phyloP scores from a whole-genome alignment of 2,888 invertebrate genomes.

The Chelonus formosanus region DNA sequence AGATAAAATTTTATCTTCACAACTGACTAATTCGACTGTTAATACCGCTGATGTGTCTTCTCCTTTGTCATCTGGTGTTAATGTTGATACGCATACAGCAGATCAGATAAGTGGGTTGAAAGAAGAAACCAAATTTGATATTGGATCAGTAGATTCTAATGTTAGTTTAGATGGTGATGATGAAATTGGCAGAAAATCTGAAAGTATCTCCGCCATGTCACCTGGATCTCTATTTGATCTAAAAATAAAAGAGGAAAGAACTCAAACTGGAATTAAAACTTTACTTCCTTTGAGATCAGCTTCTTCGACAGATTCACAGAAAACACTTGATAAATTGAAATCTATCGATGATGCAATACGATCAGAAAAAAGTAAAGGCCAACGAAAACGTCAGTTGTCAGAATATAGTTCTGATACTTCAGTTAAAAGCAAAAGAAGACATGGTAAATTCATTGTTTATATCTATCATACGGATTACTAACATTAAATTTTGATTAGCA shows the following conservation, averaged over 20 bases:
- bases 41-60: slow-evolving; percentile 38
- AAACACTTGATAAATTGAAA: slow-evolving; percentile 51
- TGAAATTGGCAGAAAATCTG: slow-evolving; percentile 48
- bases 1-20: slow-evolving; percentile 40
- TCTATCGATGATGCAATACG: slow-evolving; percentile 50
- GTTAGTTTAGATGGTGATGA: slow-evolving; percentile 49
- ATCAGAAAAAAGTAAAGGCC: slow-evolving; percentile 47
- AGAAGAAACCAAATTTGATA: slow-evolving; percentile 51
- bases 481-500: too few species aligned
- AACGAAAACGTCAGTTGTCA: slow-evolving; percentile 52
- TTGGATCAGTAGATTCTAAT: slow-evolving; percentile 48
- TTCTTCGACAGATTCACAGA: slow-evolving; percentile 36
- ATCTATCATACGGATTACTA: too few species aligned
- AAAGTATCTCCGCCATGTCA: slow-evolving; percentile 56
- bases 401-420: slow-evolving; percentile 51
- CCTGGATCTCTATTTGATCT: slow-evolving; percentile 59
- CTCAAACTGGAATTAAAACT: slow-evolving; percentile 67
- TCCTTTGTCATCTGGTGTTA: slow-evolving; percentile 37
- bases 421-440: slow-evolving; percentile 50
- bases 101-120: slow-evolving; percentile 37
- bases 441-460: slow-evolving; percentile 44
- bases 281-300: slow-evolving; percentile 64
- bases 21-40: slow-evolving; percentile 29
- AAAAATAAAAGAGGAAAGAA: slow-evolving; percentile 61
- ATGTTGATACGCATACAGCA: slow-evolving; percentile 39